These are phyloP conservation scores for Himalopsyche japonica DNA, from an alignment of 2,888 invertebrate genomes.

Conservation along the genomic window DNA sequence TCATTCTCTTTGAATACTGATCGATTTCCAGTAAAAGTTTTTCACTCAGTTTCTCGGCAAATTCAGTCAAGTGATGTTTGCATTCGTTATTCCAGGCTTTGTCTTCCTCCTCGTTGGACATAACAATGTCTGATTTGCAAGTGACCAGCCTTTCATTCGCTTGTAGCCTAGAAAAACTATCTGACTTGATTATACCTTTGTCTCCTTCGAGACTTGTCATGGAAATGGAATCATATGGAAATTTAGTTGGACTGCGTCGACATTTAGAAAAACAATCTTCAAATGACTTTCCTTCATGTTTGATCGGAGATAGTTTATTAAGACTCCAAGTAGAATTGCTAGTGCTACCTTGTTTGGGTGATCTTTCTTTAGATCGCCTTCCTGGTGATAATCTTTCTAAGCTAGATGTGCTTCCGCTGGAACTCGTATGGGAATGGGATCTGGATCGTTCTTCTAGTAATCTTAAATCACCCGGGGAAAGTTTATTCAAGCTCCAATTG, in stretches of 20 bases:
- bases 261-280: conserved; percentile 56
- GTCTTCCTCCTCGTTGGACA: conserved; percentile 52
- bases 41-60: conserved; percentile 81
- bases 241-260: conserved; percentile 56
- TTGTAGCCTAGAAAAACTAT: conserved; percentile 58
- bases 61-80: conserved; percentile 73
- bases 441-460: conserved; percentile 57
- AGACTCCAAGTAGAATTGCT: conserved; percentile 60
- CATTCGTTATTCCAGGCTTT: conserved; percentile 67
- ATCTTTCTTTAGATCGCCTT: conserved; percentile 57
- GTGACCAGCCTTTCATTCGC: conserved; percentile 59
- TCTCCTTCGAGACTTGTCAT: conserved; percentile 59
- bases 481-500: conserved; percentile 59
- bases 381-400: conserved; percentile 58
- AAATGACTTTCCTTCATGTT: conserved; percentile 57
- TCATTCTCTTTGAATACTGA: conserved; percentile 59
- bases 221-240: conserved; percentile 57
- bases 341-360: conserved; percentile 57
- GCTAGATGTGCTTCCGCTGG: conserved; percentile 59
- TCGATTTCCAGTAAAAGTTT: conserved; percentile 79
- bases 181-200: conserved; percentile 59
- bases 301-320: conserved; percentile 55
- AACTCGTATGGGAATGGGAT: conserved; percentile 58
- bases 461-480: conserved; percentile 57
- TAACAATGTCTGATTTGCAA: conserved; percentile 57